Conservation (phyloP, 2,113 vertebrate genomes). For the Tamias sibiricus region DNA sequence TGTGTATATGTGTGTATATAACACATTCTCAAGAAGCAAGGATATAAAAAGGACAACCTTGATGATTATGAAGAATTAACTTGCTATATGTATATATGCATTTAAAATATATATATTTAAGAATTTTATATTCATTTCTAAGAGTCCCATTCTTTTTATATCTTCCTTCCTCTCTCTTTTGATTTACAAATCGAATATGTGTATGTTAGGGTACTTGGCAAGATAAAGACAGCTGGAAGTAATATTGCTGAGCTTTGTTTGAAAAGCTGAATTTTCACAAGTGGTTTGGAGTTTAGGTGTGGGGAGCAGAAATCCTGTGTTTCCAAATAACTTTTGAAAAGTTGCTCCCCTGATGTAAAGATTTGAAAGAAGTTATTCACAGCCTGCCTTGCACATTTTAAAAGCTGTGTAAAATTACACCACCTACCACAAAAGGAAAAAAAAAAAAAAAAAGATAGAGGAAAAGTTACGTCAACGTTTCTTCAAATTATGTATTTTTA, state of each 20-base stretch:
- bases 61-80: not conserved
- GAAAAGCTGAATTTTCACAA: constrained; percentile 86
- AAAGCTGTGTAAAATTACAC: constrained; percentile 83
- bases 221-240: constrained; percentile 86
- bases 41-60: not conserved
- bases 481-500: constrained; percentile 78
- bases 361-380: constrained; percentile 85
- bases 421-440: constrained; percentile 76
- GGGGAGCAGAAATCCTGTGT: constrained; percentile 82
- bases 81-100: not conserved
- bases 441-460: constrained; percentile 74
- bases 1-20: not conserved
- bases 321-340: constrained; percentile 86
- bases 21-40: not conserved
- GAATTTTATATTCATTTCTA: not conserved
- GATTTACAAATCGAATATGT: constrained; percentile 76
- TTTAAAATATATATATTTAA: not conserved
- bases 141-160: not conserved
- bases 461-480: constrained; percentile 77
- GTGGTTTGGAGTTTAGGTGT: constrained; percentile 83
- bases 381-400: constrained; percentile 81
- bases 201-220: constrained; percentile 72
- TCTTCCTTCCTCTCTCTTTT: constrained; percentile 63
- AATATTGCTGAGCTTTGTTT: constrained; percentile 81
- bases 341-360: constrained; percentile 80